phyloP scores from a whole-genome alignment of 2,797 vertebrate genomes.

The Lepilemur ruficaudatus region DNA sequence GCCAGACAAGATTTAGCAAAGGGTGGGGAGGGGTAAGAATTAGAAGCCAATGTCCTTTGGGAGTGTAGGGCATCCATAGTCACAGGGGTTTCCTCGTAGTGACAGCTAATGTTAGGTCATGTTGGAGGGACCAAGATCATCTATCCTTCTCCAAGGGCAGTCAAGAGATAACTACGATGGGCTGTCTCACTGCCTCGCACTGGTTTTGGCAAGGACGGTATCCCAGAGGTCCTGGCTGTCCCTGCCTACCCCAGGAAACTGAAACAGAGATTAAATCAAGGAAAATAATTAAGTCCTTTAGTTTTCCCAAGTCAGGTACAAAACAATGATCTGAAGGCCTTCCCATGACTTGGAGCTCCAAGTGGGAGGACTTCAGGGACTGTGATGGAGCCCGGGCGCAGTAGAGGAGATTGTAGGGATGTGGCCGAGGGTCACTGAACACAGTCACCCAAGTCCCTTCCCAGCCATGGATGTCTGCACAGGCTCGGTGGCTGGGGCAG shows the following conservation, averaged over 20 bases:
- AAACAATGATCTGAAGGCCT: neutral
- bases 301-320: neutral
- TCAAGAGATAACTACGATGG: neutral
- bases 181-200: neutral
- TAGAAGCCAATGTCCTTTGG: neutral
- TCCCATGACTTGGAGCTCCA: neutral
- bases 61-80: neutral
- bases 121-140: neutral
- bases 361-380: neutral
- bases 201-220: neutral
- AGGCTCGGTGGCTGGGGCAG: neutral
- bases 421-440: neutral
- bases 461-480: neutral
- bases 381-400: neutral
- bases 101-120: neutral
- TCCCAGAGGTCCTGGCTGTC: neutral
- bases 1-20: neutral
- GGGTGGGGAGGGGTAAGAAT: neutral
- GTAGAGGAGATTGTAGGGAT: neutral
- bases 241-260: neutral
- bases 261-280: conserved; percentile 18
- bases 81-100: neutral
- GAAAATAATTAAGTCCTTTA: neutral
- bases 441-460: neutral
- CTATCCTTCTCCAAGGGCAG: neutral